A percentile compares a stretch with the other conserved stretches of the same genome.
Conservation (phyloP, 2,797 vertebrate species). For the Numenius phaeopus region DNA sequence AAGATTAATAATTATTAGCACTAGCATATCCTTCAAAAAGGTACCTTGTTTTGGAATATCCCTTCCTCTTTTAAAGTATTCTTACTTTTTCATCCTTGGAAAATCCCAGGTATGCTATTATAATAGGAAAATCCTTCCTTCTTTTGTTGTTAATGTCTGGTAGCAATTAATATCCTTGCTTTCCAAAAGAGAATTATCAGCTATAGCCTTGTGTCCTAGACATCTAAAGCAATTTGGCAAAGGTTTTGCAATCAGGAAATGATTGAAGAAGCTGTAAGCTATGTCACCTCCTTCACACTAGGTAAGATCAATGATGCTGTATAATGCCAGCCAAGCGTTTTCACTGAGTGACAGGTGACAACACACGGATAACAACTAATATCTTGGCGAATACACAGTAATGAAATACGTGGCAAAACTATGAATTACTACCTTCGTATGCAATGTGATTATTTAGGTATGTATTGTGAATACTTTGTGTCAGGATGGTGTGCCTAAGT, state of each 20-base stretch:
- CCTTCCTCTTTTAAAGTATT: neutral
- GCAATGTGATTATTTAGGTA: neutral
- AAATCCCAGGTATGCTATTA: neutral
- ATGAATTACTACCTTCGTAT: neutral
- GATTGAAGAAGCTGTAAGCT: neutral
- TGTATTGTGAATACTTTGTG: neutral
- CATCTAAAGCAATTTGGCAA: neutral
- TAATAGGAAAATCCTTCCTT: neutral
- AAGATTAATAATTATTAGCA: neutral
- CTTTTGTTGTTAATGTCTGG: neutral
- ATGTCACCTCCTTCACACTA: neutral
- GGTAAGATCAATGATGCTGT: slow-evolving; percentile 28
- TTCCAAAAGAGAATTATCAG: neutral
- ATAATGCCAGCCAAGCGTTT: slow-evolving; percentile 12
- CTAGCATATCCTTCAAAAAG: neutral
- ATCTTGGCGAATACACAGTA: neutral
- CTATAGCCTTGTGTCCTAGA: neutral
- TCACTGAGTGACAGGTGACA: slow-evolving; percentile 50
- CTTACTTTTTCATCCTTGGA: neutral
- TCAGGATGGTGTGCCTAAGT: neutral
- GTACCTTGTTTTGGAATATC: neutral
- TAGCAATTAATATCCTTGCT: neutral
- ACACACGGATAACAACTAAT: neutral
- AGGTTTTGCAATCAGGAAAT: neutral
- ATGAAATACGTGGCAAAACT: slow-evolving; percentile 32